Evolutionary conservation across 2,113 vertebrate genomes (phyloP), one percentile per base, ranked within the genome.

Genomic region (Variabilichromis moorii): DNA sequence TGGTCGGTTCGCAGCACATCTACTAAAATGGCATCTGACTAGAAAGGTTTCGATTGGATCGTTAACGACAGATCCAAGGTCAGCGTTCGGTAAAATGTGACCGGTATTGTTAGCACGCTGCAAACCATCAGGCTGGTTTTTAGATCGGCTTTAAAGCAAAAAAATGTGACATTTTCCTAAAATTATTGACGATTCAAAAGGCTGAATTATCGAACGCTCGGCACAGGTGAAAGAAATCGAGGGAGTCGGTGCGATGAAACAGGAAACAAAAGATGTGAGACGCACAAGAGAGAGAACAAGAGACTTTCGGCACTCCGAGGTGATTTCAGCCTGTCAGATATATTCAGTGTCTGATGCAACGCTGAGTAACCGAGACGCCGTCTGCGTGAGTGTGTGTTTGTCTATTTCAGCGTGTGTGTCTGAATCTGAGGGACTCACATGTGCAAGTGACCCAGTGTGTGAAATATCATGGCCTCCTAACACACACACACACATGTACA

Each of bases 271-370:
- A 71, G 81, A 80, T 8, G 73, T 47, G 33, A 85, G 54, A 79
- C 26, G 24, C n/a, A n/a, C n/a, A 42, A 66, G 82, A 82, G 45
- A 16, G 71, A 79, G 54, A 83, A 71, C 14, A 8, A 47, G 54
- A 81, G 78, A 80, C 76, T 79, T 79, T 85, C 51, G 3, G 31
- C 50, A 26, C 63, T 61, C 53, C 6, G 88, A 87, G 85, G 57
- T 78, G 85, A 42, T 82, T 61, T 68, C 12, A 11, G 84, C 82
- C 85, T 82, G 85, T 91, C 90, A 83, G 84, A 90, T 68, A 80
- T 63, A 57, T 31, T 91, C 88, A 87, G 83, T 9, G 86, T 93
- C 94, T 95, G 94, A 95, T 94, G 93, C 91, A 94, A 94, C 87
- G 84, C 86, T 31, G 86, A 90, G 94, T 80, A 94, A 93, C 87